Evolutionary conservation across 2,797 vertebrate genomes (phyloP).

Genomic region (Neosilurus hyrtlii): DNA sequence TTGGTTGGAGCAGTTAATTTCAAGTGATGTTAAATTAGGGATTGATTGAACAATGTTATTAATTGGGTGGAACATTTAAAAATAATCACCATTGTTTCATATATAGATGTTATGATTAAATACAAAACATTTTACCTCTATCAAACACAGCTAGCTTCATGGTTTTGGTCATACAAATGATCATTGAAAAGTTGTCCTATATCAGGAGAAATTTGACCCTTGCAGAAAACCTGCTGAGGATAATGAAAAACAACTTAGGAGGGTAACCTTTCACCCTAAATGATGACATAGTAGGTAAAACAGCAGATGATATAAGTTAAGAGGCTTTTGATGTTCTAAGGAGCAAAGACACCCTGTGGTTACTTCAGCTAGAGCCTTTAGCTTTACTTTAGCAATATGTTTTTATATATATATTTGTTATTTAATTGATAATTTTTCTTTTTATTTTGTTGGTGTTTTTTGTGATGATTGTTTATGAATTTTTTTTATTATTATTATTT

Average conservation of each 20-base stretch:
- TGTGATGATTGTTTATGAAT: no score
- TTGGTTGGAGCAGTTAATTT: background rate
- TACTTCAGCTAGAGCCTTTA: background rate
- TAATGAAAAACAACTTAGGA: constrained; percentile 1
- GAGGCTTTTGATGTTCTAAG: background rate
- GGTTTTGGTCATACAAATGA: background rate
- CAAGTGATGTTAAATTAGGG: background rate
- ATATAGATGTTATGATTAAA: background rate
- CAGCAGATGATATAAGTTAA: background rate
- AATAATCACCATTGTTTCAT: background rate
- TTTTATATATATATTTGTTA: no score
- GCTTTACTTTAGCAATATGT: background rate
- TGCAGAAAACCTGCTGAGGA: background rate
- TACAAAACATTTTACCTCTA: background rate
- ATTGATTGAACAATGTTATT: background rate
- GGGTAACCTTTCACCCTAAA: background rate
- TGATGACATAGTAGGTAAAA: background rate
- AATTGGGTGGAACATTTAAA: background rate
- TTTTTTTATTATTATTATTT: no score
- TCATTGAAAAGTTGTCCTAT: background rate
- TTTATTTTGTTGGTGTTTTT: no score
- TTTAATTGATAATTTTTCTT: no score
- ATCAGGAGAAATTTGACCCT: background rate
- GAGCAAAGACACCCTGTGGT: no score
- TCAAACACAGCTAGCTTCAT: background rate